These are phyloP conservation scores for Tadarida brasiliensis DNA, from an alignment of 2,797 vertebrate genomes.

Conservation along the genomic window DNA sequence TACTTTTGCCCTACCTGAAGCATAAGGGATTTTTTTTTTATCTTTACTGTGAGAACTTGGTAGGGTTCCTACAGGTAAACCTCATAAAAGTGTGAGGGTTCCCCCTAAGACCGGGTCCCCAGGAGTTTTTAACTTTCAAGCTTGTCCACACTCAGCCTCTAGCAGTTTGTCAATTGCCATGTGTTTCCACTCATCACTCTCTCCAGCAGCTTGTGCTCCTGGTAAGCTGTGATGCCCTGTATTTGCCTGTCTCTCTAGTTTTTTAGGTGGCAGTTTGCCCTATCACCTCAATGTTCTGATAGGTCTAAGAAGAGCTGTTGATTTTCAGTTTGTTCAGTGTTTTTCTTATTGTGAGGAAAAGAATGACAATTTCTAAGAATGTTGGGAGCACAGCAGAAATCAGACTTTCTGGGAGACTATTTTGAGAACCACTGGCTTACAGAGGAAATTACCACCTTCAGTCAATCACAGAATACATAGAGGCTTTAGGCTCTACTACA, in stretches of 20 bases:
- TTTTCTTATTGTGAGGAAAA: not conserved
- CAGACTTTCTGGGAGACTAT: not conserved
- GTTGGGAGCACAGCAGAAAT: not conserved
- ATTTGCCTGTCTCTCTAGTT: not conserved
- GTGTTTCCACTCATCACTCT: not conserved
- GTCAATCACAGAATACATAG: not conserved
- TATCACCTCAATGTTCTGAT: not conserved
- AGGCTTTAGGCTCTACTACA: not conserved
- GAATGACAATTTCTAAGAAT: not conserved
- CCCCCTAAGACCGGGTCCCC: not conserved
- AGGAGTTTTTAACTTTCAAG: constrained; percentile 17
- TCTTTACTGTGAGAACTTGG: not conserved
- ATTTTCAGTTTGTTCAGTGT: not conserved
- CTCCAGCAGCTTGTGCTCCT: not conserved
- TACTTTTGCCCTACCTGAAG: not conserved
- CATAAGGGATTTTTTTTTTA: not conserved
- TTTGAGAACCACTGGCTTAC: constrained; percentile 9
- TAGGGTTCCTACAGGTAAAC: not conserved
- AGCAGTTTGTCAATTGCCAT: not conserved
- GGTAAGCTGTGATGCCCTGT: not conserved
- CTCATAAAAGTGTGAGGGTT: not conserved
- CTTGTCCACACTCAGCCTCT: not conserved
- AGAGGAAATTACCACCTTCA: not conserved
- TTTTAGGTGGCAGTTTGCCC: not conserved
- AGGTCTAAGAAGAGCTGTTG: not conserved